A percentile compares a stretch with the other conserved stretches of the same genome.
These are phyloP conservation scores for Aldrovandia affinis DNA, from an alignment of 2,797 vertebrate genomes.

Conservation along the genomic window DNA sequence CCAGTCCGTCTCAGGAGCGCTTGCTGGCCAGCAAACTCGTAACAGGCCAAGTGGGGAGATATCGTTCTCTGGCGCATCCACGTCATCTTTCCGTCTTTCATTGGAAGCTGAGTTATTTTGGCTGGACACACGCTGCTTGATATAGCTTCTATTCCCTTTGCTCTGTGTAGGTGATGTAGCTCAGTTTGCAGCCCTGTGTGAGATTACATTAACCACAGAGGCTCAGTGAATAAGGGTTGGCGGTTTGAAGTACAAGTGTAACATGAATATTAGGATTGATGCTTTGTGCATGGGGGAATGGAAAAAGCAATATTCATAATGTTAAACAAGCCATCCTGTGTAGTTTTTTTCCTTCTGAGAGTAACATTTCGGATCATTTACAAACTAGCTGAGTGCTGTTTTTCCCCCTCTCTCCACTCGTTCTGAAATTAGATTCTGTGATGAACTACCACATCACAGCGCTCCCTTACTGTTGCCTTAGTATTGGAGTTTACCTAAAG, in stretches of 20 bases:
- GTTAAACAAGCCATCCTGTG: neutral
- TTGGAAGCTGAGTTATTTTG: neutral
- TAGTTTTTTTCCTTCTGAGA: neutral
- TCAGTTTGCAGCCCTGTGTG: neutral
- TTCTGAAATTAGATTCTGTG: neutral
- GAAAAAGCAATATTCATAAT: neutral
- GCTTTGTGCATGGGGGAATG: neutral
- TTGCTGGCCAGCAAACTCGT: neutral
- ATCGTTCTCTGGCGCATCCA: neutral
- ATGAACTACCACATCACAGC: neutral
- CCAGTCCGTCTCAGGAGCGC: neutral
- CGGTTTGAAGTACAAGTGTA: neutral
- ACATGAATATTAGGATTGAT: neutral
- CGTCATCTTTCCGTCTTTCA: neutral
- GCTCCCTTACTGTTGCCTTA: neutral
- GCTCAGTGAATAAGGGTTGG: neutral
- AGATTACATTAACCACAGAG: neutral
- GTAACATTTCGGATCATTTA: constrained; percentile 2
- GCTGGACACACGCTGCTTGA: neutral
- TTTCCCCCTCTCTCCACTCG: neutral
- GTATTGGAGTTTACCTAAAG: neutral
- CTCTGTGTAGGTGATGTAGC: neutral
- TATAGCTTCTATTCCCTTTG: neutral
- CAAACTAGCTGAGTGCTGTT: neutral
- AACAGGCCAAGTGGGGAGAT: neutral